Percentiles rank a stretch among this genome's conserved stretches.
Evolutionary conservation across 2,113 vertebrate species (phyloP).

Genomic region (Passer montanus): DNA sequence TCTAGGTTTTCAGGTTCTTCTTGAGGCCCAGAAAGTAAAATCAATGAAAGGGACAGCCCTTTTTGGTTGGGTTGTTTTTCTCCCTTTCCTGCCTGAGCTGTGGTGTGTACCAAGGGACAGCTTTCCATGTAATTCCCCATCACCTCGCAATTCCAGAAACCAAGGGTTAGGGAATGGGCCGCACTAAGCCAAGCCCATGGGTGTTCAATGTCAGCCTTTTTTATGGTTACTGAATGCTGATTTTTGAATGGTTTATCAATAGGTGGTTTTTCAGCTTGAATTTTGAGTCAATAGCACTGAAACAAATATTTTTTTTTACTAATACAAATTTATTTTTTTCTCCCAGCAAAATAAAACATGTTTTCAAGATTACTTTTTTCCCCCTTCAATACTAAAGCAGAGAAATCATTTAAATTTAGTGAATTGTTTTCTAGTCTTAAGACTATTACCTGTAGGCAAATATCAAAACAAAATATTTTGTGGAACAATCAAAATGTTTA

Average conservation of each 20-base stretch:
- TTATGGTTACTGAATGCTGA: neutral
- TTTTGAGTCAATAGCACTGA: neutral
- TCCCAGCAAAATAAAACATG: neutral
- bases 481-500: neutral
- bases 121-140: neutral
- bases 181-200: neutral
- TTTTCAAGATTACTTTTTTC: neutral
- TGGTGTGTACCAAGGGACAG: neutral
- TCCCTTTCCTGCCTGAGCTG: neutral
- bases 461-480: neutral
- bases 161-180: neutral
- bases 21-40: neutral
- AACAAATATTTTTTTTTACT: neutral
- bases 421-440: neutral
- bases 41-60: neutral
- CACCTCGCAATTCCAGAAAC: neutral
- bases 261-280: neutral
- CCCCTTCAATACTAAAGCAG: neutral
- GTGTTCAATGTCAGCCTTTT: neutral
- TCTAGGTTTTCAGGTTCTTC: neutral
- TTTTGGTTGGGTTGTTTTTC: neutral
- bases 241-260: neutral
- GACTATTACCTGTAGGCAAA: neutral
- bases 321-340: neutral
- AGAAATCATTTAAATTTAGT: neutral